Evolutionary conservation across 2,113 vertebrate genomes (phyloP), one percentile per base, ranked within the genome.

Genomic region (Albula glossodonta): DNA sequence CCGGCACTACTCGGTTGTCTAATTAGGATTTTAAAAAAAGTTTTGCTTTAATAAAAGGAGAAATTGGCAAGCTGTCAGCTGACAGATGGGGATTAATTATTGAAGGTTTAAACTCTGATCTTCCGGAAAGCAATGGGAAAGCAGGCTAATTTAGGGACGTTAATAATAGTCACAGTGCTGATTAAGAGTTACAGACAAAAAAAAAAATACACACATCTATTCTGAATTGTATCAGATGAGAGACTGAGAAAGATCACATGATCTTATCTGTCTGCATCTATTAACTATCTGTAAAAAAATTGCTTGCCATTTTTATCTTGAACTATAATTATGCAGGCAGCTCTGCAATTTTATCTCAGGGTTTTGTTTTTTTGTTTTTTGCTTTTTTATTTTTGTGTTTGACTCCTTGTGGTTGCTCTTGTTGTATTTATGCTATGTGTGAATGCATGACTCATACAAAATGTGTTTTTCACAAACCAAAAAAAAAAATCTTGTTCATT

Each of bases 1-100:
- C 70, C 70, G 10, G 17, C n/a, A 10, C 10, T 22, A 74, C 70
- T 74, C 11, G n/a, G 1, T 31, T 74, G 0, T 74, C 31, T 31
- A 31, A 74, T 74, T 31, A 5, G 8, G 70, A 74, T 74, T 74
- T 74, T 74, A 25, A 74, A 74, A 74, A n/a, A n/a, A 31, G 22
- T 31, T 74, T 74, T 10, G 31, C 17, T 31, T 74, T 31, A 74
- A 25, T 74, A 74, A 74, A 10, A 10, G 53, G n/a, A n/a, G 8
- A 74, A 74, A 74, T 74, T 74, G 70, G 70, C 70, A 74, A n/a
- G n/a, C n/a, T 74, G 70, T 25, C 70, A 31, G 70, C 8, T n/a
- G 70, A 74, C 70, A 74, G n/a, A 74, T 50, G 63, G 49, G 56
- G 60, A 15, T 84, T 86, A 49, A 81, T 87, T 74, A 78, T 53